phyloP scores from a whole-genome alignment of 2,888 invertebrate species.

The Rambutsinella grinnellia region DNA sequence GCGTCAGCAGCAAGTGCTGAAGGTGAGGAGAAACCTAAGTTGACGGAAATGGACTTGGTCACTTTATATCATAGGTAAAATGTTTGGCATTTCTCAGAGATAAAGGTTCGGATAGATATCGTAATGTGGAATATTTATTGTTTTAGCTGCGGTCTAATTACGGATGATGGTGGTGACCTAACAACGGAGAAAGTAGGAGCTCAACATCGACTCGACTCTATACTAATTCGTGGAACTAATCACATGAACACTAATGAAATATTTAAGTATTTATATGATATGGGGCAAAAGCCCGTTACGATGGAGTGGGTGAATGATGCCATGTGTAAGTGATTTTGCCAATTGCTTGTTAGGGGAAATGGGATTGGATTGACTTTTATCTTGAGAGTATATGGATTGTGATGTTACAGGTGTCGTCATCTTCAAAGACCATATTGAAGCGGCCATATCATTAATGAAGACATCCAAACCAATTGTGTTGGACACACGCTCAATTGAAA shows the following conservation, averaged over 20 bases:
- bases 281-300: conserved; percentile 76
- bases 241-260: conserved; percentile 84
- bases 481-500: conserved; percentile 46
- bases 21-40: not conserved
- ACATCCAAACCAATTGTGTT: conserved; percentile 58
- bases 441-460: conserved; percentile 51
- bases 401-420: conserved; percentile 55
- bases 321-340: conserved; percentile 76
- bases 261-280: conserved; percentile 83
- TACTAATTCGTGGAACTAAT: conserved; percentile 82
- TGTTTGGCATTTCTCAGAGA: not conserved
- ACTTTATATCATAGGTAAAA: conserved; percentile 50
- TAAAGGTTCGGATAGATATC: no score
- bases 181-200: conserved; percentile 69
- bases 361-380: not conserved
- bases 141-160: conserved; percentile 56
- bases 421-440: conserved; percentile 56
- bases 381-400: not conserved
- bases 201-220: conserved; percentile 78
- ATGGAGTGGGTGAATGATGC: conserved; percentile 86
- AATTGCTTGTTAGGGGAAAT: not conserved
- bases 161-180: conserved; percentile 57
- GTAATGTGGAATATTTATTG: no score
- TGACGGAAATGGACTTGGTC: conserved; percentile 44
- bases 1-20: not conserved